Evolutionary conservation across 2,113 vertebrate genomes (phyloP).

Genomic region (Panthera tigris): DNA sequence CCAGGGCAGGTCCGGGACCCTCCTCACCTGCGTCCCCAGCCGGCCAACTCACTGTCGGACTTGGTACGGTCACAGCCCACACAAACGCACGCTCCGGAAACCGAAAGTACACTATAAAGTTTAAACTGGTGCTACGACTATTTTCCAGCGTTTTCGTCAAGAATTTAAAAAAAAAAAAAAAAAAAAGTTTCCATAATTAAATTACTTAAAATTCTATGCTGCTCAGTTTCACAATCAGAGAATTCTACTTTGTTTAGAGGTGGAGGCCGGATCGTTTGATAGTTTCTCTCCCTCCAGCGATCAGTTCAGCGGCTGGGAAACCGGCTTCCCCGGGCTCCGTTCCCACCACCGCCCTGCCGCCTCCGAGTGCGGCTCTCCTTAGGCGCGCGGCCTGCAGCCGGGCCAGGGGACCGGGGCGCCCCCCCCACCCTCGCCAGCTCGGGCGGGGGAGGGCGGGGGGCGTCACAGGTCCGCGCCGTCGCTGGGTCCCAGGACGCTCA

Average conservation of each 20-base stretch:
- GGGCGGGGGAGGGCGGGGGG: not conserved
- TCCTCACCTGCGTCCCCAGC: not conserved
- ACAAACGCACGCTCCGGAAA: not conserved
- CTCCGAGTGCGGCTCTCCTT: not conserved
- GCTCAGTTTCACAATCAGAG: conserved; percentile 52
- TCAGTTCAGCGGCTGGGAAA: conserved; percentile 10
- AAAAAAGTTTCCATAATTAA: conserved; percentile 57
- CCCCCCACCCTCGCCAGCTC: no score
- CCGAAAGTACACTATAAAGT: conserved; percentile 10
- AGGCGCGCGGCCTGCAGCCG: not conserved
- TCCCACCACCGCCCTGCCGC: not conserved
- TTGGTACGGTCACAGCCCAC: not conserved
- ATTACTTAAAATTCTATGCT: conserved; percentile 66
- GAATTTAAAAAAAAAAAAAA: conserved; percentile 37
- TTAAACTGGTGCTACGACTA: conserved; percentile 36
- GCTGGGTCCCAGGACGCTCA: conserved; percentile 69
- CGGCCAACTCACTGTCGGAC: not conserved
- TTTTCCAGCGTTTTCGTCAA: conserved; percentile 64
- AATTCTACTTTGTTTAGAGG: conserved; percentile 41
- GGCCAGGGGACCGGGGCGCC: not conserved
- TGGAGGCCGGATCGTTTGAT: not conserved
- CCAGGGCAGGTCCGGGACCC: not conserved
- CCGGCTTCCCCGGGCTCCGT: not conserved
- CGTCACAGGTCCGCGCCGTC: conserved; percentile 71
- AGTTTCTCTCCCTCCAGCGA: conserved; percentile 32